phyloP scores from a whole-genome alignment of 2,113 vertebrate species.

The Upupa epops region DNA sequence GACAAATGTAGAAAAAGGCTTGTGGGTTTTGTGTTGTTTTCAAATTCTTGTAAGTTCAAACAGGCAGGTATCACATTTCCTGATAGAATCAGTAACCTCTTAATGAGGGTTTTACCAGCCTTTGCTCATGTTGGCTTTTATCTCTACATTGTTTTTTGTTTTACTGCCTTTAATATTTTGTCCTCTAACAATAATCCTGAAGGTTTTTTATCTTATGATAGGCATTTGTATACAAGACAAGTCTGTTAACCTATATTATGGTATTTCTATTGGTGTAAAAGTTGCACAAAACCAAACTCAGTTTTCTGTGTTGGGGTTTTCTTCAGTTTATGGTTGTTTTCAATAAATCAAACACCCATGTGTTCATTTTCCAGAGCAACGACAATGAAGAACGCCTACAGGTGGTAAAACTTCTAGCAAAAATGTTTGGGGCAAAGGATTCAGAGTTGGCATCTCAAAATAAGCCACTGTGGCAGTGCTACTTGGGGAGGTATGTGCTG shows the following conservation, averaged over 20 bases:
- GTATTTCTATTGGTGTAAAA: background rate
- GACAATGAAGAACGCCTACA: constrained; percentile 98
- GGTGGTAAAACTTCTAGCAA: constrained; percentile 97
- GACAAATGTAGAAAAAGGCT: background rate
- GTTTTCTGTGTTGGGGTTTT: background rate
- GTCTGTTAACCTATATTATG: background rate
- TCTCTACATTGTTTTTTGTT: background rate
- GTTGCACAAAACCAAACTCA: background rate
- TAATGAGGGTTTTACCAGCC: background rate
- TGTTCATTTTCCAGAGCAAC: constrained; percentile 86
- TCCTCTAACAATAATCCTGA: background rate
- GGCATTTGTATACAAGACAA: background rate
- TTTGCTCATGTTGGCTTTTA: background rate
- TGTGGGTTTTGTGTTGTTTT: background rate
- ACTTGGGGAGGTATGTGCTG: constrained; percentile 89
- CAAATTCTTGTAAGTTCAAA: background rate
- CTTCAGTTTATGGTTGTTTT: background rate
- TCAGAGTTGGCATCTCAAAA: constrained; percentile 96
- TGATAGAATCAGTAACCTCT: background rate
- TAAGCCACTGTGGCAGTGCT: constrained; percentile 99
- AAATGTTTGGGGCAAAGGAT: constrained; percentile 99
- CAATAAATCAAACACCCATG: background rate
- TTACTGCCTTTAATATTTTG: background rate
- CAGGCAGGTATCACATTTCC: background rate
- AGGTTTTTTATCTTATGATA: background rate